Evolutionary conservation across 2,797 vertebrate species (phyloP), one percentile per base, ranked within the genome.

Genomic region (Naso thynnoides): DNA sequence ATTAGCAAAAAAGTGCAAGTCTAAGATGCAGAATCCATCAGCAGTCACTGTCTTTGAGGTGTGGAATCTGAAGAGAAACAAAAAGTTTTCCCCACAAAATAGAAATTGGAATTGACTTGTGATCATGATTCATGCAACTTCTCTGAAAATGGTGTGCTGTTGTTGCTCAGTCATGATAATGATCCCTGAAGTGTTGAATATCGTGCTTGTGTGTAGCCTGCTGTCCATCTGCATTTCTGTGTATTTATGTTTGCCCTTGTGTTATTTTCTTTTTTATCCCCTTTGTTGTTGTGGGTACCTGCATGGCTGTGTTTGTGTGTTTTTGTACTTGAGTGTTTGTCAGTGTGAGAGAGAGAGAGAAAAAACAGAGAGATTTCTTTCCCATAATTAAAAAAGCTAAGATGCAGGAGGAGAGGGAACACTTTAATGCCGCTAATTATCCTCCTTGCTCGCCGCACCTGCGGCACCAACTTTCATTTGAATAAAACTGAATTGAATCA

Each of bases 401-500:
- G 38, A 76, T 23, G 49, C 64, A 61, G 48, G 70, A 74, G 44
- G 70, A 80, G 64, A 86, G 65, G 55, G 78, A 88, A 73, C 63
- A 75, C 77, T 84, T 84, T 72, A 76, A 77, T 75, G 71, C 49
- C 8, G 57, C 83, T 87, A 92, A 92, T 92, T 88, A 89, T 71
- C 45, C 44, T 84, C 65, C 44, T 73, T 24, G 8, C 54, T 59
- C 39, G 9, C 31, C 75, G 70, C 81, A 82, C 69, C 78, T 75
- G 74, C 38, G 18, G 69, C 4, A 18, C 49, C 23, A 16, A 26
- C 82, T 88, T 90, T 88, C 60, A 89, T 91, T 89, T 91, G 82
- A 91, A 90, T 92, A 78, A 90, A 88, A 86, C 64, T 58, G 31
- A 89, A 91, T 92, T 89, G 81, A 88, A 91, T 91, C 81, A 86